Evolutionary conservation across 1,140 invertebrate genomes (phyloP).

Genomic region (Nasonia vitripennis): DNA sequence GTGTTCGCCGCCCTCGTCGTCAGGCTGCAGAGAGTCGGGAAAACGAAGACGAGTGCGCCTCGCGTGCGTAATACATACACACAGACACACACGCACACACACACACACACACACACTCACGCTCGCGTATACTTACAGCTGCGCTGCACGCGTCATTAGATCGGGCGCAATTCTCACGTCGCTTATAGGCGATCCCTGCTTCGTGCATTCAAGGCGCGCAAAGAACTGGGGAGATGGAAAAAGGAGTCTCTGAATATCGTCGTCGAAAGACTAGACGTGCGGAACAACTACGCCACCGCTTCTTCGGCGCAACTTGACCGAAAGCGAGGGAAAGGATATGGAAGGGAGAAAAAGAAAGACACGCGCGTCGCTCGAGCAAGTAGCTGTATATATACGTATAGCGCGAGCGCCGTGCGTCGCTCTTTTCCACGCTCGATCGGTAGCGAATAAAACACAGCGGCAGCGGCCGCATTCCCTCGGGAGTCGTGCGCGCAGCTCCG

Average conservation of each 20-base stretch:
- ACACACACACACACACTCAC: neutral
- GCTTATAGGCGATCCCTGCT: too few species aligned
- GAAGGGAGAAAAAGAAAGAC: too few species aligned
- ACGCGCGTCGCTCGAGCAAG: neutral
- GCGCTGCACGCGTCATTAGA: too few species aligned
- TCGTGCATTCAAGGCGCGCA: too few species aligned
- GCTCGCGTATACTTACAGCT: too few species aligned
- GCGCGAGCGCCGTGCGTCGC: too few species aligned
- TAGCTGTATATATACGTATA: too few species aligned
- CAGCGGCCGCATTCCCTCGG: neutral
- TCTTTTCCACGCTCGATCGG: neutral
- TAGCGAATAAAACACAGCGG: neutral
- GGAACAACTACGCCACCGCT: neutral
- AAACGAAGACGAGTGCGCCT: neutral
- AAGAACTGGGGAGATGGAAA: neutral
- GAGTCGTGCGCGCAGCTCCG: neutral
- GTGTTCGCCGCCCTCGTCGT: neutral
- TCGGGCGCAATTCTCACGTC: too few species aligned
- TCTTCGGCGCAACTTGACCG: neutral
- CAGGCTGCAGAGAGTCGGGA: neutral
- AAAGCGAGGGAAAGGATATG: neutral
- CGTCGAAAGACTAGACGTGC: neutral
- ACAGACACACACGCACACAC: neutral
- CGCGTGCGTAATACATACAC: neutral
- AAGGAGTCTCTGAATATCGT: conserved; percentile 1